Evolutionary conservation across 2,113 vertebrate species (phyloP).

Genomic region (Notothenia coriiceps): DNA sequence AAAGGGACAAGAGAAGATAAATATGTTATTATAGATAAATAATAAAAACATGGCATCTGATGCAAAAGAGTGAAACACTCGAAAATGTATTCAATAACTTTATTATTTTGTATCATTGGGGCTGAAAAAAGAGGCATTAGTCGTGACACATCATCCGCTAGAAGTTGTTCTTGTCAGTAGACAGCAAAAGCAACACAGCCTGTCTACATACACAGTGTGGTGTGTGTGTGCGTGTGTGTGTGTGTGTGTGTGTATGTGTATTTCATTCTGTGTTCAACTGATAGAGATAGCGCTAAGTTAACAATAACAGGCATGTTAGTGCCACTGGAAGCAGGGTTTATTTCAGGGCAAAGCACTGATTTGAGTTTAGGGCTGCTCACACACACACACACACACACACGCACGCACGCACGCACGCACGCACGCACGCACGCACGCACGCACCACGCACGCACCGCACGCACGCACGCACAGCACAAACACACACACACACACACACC

Average conservation of each 20-base stretch:
- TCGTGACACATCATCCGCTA: not conserved
- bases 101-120: not conserved
- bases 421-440: too few species aligned
- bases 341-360: slow-evolving; percentile 67
- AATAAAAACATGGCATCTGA: not conserved
- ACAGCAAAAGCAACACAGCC: not conserved
- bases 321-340: slow-evolving; percentile 43
- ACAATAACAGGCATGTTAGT: slow-evolving; percentile 34
- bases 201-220: not conserved
- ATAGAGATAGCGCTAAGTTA: slow-evolving; percentile 13
- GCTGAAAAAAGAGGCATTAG: not conserved
- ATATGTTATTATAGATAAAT: not conserved
- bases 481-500: too few species aligned
- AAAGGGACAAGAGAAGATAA: not conserved
- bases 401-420: too few species aligned
- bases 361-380: slow-evolving; percentile 52
- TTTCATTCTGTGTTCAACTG: not conserved
- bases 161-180: not conserved
- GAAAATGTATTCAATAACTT: not conserved
- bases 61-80: not conserved
- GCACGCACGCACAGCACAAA: too few species aligned
- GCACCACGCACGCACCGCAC: slow-evolving; percentile 22
- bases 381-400: not conserved
- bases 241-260: too few species aligned
- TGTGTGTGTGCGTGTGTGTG: too few species aligned